Percentiles rank a stretch among this genome's conserved stretches.
These are phyloP conservation scores for Tachina grossa DNA, from an alignment of 2,888 invertebrate species.

Conservation along the genomic window DNA sequence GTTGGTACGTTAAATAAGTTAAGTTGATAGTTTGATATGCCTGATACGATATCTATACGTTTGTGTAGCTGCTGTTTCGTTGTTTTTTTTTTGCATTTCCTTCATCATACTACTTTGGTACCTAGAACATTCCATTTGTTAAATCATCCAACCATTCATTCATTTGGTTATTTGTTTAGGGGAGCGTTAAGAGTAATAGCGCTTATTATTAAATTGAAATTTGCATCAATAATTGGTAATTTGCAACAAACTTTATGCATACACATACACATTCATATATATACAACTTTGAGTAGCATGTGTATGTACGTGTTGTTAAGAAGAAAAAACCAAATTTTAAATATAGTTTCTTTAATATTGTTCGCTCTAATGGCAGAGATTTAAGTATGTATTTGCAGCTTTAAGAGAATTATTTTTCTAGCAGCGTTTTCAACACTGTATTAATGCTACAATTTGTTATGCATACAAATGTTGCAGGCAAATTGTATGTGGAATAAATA, in stretches of 20 bases:
- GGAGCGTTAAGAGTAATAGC: constrained; percentile 61
- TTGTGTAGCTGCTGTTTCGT: not conserved
- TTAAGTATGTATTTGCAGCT: constrained; percentile 3
- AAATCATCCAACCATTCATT: constrained; percentile 39
- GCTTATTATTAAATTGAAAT: constrained; percentile 73
- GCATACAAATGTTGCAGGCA: constrained; percentile 31
- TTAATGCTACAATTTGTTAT: constrained; percentile 37
- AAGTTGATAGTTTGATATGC: constrained; percentile 12
- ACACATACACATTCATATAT: not conserved
- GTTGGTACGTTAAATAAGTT: not conserved
- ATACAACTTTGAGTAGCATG: too few relatives aligned
- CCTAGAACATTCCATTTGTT: not conserved
- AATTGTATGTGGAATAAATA: constrained; percentile 14
- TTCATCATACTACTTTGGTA: not conserved
- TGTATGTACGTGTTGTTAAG: constrained; percentile 1
- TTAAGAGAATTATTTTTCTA: not conserved
- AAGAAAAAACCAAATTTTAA: not conserved
- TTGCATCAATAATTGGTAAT: constrained; percentile 73
- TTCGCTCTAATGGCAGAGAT: constrained; percentile 6
- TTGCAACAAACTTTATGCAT: constrained; percentile 55
- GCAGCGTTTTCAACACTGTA: not conserved
- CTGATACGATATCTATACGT: not conserved
- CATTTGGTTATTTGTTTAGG: constrained; percentile 59
- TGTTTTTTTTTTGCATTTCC: not conserved
- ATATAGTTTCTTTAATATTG: constrained; percentile 10